Conservation (phyloP, 1,140 invertebrate species). For the Diploscapter pachys region DNA sequence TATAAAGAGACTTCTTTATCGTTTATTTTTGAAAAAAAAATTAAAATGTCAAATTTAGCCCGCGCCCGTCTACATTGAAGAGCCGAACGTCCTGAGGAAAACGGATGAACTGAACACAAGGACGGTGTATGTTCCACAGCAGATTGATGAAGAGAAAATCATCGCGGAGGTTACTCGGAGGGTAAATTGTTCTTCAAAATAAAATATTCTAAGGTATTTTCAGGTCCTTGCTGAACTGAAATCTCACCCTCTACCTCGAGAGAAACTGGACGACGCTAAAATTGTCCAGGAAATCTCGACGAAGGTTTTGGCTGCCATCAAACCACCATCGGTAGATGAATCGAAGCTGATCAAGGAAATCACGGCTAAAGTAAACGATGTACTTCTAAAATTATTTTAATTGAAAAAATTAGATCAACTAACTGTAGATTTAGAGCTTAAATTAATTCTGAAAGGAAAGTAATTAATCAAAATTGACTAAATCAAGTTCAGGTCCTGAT, state of each 20-base stretch:
- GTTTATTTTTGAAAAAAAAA: neutral
- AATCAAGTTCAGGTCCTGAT: neutral
- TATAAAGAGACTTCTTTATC: neutral
- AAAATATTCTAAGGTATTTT: too few relatives aligned
- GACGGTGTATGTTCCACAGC: too few relatives aligned
- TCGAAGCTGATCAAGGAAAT: neutral
- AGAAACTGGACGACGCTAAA: constrained; percentile 2
- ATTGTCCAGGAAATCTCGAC: neutral
- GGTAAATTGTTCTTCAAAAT: too few relatives aligned
- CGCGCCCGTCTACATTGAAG: neutral
- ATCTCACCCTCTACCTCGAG: too few relatives aligned
- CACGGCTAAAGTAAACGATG: neutral
- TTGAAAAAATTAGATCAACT: neutral
- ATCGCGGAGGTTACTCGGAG: too few relatives aligned
- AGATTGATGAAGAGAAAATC: neutral
- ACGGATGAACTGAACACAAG: neutral
- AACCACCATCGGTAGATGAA: neutral
- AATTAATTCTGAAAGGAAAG: neutral
- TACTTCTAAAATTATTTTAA: neutral
- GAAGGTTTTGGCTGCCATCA: neutral
- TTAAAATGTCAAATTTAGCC: neutral
- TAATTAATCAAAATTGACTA: neutral
- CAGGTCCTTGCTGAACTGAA: too few relatives aligned
- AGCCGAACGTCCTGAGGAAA: neutral
- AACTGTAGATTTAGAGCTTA: neutral